Percentiles rank a stretch among this genome's conserved stretches.
These are phyloP conservation scores for Stictocephala bisonia DNA, from an alignment of 2,888 invertebrate species.

Conservation along the genomic window DNA sequence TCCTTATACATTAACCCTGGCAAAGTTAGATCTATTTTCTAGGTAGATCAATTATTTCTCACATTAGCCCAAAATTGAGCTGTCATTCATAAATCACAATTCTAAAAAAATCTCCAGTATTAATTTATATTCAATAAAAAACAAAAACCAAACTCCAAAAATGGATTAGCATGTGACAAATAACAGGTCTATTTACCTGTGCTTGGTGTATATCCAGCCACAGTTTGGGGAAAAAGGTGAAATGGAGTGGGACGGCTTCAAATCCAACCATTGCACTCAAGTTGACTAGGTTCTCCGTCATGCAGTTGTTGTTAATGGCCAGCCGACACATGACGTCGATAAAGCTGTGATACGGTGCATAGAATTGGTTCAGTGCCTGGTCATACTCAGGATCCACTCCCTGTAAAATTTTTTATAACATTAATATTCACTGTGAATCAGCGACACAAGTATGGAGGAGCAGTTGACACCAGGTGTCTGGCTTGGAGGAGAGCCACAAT, in stretches of 20 bases:
- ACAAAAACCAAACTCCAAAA: no score
- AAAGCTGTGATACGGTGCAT: constrained; percentile 89
- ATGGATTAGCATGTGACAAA: no score
- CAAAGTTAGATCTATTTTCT: no score
- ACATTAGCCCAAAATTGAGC: no score
- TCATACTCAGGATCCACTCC: constrained; percentile 84
- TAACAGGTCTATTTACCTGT: no score
- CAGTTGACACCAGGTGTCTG: no score
- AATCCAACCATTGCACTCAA: constrained; percentile 91
- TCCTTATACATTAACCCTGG: no score
- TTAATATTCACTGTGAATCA: no score
- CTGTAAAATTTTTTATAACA: constrained; percentile 63
- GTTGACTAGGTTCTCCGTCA: constrained; percentile 87
- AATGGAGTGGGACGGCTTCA: constrained; percentile 88
- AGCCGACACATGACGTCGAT: constrained; percentile 88
- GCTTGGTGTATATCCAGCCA: constrained; percentile 90
- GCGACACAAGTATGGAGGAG: no score
- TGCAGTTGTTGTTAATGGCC: constrained; percentile 87
- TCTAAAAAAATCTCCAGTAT: background rate
- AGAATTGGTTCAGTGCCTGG: constrained; percentile 79
- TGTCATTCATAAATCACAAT: background rate
- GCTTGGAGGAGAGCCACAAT: no score
- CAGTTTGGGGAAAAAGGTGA: constrained; percentile 89
- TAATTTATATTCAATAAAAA: no score
- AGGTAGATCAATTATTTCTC: no score